These are phyloP conservation scores for Papilio elwesi DNA, from an alignment of 2,888 invertebrate species.

Conservation along the genomic window DNA sequence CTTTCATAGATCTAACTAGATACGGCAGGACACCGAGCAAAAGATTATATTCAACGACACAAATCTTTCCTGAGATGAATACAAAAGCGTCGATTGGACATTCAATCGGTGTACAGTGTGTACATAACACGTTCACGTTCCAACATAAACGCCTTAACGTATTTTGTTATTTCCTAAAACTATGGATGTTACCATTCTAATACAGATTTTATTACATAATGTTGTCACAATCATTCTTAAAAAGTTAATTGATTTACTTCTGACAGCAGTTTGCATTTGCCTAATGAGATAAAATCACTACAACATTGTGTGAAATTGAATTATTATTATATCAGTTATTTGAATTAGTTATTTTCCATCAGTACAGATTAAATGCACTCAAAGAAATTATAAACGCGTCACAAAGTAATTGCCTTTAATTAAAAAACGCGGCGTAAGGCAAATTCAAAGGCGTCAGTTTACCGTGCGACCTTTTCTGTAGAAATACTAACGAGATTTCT, in stretches of 20 bases:
- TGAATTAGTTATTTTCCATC: neutral
- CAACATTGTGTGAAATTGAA: no score
- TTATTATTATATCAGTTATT: neutral
- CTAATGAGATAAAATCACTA: neutral
- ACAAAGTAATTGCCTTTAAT: slow-evolving; percentile 23
- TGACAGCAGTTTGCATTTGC: neutral
- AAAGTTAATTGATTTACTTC: neutral
- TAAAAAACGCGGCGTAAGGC: slow-evolving; percentile 7
- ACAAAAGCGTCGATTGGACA: slow-evolving; percentile 27
- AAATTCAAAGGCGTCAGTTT: slow-evolving; percentile 22
- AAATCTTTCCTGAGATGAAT: slow-evolving; percentile 31
- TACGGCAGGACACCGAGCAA: slow-evolving; percentile 22
- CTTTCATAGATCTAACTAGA: slow-evolving; percentile 27
- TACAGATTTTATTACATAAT: neutral
- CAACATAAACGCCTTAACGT: slow-evolving; percentile 19
- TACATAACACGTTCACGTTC: neutral
- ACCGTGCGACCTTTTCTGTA: slow-evolving; percentile 3
- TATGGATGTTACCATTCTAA: neutral
- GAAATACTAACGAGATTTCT: slow-evolving; percentile 36
- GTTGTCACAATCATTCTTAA: neutral
- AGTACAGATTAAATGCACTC: neutral
- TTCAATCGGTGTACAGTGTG: slow-evolving; percentile 6
- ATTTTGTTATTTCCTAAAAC: slow-evolving; percentile 20
- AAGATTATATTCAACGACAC: slow-evolving; percentile 28
- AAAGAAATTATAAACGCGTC: neutral